phyloP scores from a whole-genome alignment of 2,113 vertebrate genomes.

The Pachypanchax playfairii region DNA sequence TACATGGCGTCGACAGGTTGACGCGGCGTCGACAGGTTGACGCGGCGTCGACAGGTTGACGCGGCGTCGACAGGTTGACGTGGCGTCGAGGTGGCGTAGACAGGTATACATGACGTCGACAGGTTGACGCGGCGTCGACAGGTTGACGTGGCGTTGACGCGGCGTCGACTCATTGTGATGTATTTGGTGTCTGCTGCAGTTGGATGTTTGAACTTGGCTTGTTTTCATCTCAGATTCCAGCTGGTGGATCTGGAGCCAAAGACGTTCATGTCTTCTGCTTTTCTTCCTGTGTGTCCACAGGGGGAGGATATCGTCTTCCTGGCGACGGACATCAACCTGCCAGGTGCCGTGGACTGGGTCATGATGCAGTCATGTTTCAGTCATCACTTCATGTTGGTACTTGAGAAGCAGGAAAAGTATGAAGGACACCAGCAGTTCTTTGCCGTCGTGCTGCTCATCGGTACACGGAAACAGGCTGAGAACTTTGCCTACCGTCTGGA shows the following conservation, averaged over 20 bases:
- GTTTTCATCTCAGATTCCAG: background rate
- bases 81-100: too few relatives aligned
- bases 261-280: too few relatives aligned
- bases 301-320: constrained; percentile 84
- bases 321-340: constrained; percentile 82
- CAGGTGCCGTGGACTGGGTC: constrained; percentile 82
- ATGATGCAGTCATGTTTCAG: constrained; percentile 85
- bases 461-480: constrained; percentile 80
- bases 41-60: too few relatives aligned
- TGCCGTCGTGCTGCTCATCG: constrained; percentile 81
- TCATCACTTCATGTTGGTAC: constrained; percentile 83
- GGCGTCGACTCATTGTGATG: too few relatives aligned
- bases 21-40: too few relatives aligned
- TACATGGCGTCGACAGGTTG: too few relatives aligned
- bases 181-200: too few relatives aligned
- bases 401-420: constrained; percentile 84
- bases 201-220: too few relatives aligned
- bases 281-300: constrained; percentile 26
- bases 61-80: too few relatives aligned
- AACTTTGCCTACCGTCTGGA: constrained; percentile 83
- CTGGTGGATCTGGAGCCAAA: background rate
- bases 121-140: too few relatives aligned
- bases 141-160: too few relatives aligned
- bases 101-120: too few relatives aligned
- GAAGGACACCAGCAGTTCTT: constrained; percentile 84